phyloP scores from a whole-genome alignment of 1,140 invertebrate species.

The Lepidostoma basale region DNA sequence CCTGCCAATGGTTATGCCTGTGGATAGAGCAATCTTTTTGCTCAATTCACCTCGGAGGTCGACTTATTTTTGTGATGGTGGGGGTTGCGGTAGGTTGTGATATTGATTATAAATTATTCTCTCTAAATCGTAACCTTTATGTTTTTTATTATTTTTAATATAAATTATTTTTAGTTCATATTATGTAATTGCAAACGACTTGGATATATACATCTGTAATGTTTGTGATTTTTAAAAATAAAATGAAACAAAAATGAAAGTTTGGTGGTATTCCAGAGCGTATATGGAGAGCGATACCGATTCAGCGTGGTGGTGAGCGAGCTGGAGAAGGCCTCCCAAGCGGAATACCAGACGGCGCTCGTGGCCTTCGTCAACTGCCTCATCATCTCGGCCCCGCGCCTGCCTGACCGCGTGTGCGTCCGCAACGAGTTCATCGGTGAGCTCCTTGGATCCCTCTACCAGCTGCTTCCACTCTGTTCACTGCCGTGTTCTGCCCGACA shows the following conservation, averaged over 20 bases:
- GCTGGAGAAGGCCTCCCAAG: conserved; percentile 75
- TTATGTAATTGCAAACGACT: no score
- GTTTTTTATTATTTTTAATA: no score
- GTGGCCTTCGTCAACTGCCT: conserved; percentile 95
- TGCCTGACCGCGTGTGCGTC: conserved; percentile 85
- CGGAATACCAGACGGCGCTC: conserved; percentile 89
- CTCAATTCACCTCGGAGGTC: no score
- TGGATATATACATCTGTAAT: no score
- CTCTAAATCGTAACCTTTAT: no score
- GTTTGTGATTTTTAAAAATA: no score
- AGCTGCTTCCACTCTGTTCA: not conserved
- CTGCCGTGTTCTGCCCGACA: not conserved
- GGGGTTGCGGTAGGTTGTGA: no score
- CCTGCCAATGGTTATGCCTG: no score
- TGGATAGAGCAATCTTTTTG: no score
- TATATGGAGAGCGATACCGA: conserved; percentile 84
- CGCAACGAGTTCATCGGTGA: conserved; percentile 95
- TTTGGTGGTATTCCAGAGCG: conserved; percentile 63
- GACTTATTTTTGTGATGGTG: no score
- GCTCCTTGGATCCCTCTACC: conserved; percentile 36
- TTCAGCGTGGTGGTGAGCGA: conserved; percentile 87
- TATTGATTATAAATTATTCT: no score
- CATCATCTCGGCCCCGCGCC: conserved; percentile 86
- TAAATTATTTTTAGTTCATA: no score
- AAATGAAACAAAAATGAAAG: not conserved